Percentiles rank a stretch among this genome's conserved stretches.
Evolutionary conservation across 2,113 vertebrate genomes (phyloP).

Genomic region (Notiomystis cincta): DNA sequence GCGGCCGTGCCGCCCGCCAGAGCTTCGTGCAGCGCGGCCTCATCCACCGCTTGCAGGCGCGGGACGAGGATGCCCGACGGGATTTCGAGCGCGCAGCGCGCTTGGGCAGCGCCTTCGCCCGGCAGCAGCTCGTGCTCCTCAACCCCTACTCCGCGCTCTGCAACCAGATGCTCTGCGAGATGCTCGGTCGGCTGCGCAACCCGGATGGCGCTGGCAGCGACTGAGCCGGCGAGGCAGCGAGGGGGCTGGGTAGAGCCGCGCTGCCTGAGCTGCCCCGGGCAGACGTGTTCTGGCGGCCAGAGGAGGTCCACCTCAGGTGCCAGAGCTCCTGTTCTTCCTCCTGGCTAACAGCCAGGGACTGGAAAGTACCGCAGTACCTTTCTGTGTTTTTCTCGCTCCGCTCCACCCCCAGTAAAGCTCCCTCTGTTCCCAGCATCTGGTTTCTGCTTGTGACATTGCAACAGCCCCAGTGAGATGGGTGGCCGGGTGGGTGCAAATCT

Average conservation of each 20-base stretch:
- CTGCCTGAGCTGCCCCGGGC: background rate
- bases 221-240: background rate
- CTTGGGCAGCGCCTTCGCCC: constrained; percentile 89
- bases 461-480: no score
- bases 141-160: constrained; percentile 95
- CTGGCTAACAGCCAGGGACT: background rate
- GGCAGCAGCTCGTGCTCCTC: constrained; percentile 80
- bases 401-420: background rate
- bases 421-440: background rate
- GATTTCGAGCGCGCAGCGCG: constrained; percentile 82
- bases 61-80: constrained; percentile 73
- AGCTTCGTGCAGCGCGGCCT: constrained; percentile 89
- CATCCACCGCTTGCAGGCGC: constrained; percentile 73
- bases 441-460: background rate
- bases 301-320: background rate
- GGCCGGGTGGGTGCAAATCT: accelerated
- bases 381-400: background rate
- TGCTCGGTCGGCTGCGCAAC: constrained; percentile 80
- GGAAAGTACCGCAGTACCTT: background rate
- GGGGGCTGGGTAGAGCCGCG: background rate
- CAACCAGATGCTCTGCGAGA: constrained; percentile 89
- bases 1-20: constrained; percentile 79
- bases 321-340: background rate
- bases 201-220: background rate
- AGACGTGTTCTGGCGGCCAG: accelerated